Base-by-base conservation (phyloP, 2,797 vertebrate species). In the Epinephelus coioides region DNA sequence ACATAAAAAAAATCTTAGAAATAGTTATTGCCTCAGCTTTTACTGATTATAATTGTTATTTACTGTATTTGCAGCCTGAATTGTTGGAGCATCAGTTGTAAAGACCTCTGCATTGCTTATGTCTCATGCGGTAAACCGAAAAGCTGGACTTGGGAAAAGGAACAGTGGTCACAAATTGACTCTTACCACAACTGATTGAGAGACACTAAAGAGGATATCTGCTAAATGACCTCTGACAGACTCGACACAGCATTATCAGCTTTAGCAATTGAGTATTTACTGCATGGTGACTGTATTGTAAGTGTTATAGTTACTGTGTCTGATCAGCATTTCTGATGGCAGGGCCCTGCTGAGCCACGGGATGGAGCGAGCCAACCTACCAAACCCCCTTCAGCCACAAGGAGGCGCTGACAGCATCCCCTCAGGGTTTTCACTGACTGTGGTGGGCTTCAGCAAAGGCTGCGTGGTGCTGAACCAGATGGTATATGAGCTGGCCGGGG, bases 381-480 rank as follows among this genome's bases (percentile, higher is more conserved):
- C 89, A 1, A 7, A 90, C 61, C 88, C 85, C 4, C 87, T 94
- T 54, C 88, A 69, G 6, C 88, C 88, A 40, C 67, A 75, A 6
- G 94, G 93, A 19, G 91, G 86, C 46, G 84, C 89, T 1, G 76
- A 61, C 51, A 27, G 84, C 69, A 69, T 92, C 50, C 90, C 93
- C 10, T 80, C 84, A 0, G 94, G 88, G 44, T 95, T 92, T 2
- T 96, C 96, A 0, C 95, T 99, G 82, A 95, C 94, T 19, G 89
- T 99, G 94, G 96, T 99, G 89, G 98, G 97, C 84, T 99, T 99
- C 95, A 99, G 98, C 90, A 99, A 99, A 96, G 98, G 98, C 61
- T 99, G 98, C 54, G 98, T 99, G 89, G 98, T 99, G 87, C 95
- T 99, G 80, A 99, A 99, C 94, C 98, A 99, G 91, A 94, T 99